These are phyloP conservation scores for Glandiceps talaboti DNA, from an alignment of 53 echinoderm and acorn worm species.

Conservation along the genomic window DNA sequence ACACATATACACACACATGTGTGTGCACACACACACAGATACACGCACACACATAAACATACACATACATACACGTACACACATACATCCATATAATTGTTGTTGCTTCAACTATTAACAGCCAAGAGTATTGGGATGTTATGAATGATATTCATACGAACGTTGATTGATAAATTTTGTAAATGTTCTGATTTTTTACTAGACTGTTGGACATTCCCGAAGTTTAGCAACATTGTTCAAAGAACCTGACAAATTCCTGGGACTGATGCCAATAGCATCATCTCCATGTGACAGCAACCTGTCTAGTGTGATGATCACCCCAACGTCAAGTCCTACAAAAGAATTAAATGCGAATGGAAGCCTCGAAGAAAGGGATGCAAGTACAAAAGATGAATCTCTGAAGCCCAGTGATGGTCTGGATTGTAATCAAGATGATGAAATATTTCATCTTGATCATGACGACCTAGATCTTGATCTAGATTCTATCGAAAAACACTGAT, in stretches of 20 bases:
- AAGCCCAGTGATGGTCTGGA: constrained; percentile 29
- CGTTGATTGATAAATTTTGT: too few species aligned
- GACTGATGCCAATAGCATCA: constrained; percentile 80
- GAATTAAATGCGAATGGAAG: constrained; percentile 31
- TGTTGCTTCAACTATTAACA: too few species aligned
- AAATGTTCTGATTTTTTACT: neutral
- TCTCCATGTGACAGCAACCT: constrained; percentile 75
- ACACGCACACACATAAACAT: too few species aligned
- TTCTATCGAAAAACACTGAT: constrained; percentile 80
- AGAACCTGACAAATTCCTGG: constrained; percentile 21
- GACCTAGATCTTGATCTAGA: constrained; percentile 77
- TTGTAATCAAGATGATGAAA: constrained; percentile 34
- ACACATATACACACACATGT: too few species aligned
- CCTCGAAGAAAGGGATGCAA: constrained; percentile 4
- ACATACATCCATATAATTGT: too few species aligned
- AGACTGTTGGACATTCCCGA: neutral
- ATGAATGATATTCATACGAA: too few species aligned
- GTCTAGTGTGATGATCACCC: constrained; percentile 86
- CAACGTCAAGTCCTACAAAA: constrained; percentile 84
- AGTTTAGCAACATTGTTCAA: neutral
- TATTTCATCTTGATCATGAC: constrained; percentile 56
- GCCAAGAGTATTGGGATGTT: too few species aligned
- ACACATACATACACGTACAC: too few species aligned
- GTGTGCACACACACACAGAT: too few species aligned
- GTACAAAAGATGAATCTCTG: neutral